Conservation (phyloP, 2,113 vertebrate species). For the Dissostichus mawsoni region DNA sequence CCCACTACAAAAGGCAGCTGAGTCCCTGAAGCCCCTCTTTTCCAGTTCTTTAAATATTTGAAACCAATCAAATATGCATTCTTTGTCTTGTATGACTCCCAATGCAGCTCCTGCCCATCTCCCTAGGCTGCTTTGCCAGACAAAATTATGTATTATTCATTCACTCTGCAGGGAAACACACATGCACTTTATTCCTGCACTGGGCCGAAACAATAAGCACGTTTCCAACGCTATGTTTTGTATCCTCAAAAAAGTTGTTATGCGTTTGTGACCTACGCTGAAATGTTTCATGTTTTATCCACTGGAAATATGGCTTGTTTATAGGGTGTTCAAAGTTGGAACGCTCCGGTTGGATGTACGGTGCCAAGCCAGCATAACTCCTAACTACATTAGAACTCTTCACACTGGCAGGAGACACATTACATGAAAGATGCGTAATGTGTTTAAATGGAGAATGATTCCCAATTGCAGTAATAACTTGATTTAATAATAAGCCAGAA, state of each 20-base stretch:
- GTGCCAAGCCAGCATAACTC: slow-evolving; percentile 51
- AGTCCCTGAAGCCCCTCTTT: slow-evolving; percentile 17
- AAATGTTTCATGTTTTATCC: slow-evolving; percentile 24
- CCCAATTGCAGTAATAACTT: slow-evolving; percentile 45
- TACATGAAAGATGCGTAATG: slow-evolving; percentile 44
- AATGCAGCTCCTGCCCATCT: slow-evolving; percentile 42
- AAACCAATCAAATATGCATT: slow-evolving; percentile 62
- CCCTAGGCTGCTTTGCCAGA: slow-evolving; percentile 39
- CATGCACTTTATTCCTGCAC: slow-evolving; percentile 14
- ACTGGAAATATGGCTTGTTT: slow-evolving; percentile 23
- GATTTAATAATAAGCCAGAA: slow-evolving; percentile 61
- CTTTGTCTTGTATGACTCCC: slow-evolving; percentile 50
- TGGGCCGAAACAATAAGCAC: slow-evolving; percentile 6
- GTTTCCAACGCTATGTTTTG: slow-evolving; percentile 3
- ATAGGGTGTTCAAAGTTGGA: slow-evolving; percentile 19
- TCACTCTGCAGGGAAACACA: slow-evolving; percentile 55
- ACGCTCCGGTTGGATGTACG: slow-evolving; percentile 1
- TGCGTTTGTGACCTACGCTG: slow-evolving; percentile 26
- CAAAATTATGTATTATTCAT: slow-evolving; percentile 67
- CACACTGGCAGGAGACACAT: slow-evolving; percentile 38
- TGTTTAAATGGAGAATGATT: slow-evolving; percentile 68
- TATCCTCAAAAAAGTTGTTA: not conserved
- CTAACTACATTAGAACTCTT: slow-evolving; percentile 54
- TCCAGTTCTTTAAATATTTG: slow-evolving; percentile 53
- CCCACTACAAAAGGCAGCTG: slow-evolving; percentile 15